Evolutionary conservation across 2,797 vertebrate species (phyloP), one percentile per base, ranked within the genome.

Genomic region (Microctenopoma lineatum): DNA sequence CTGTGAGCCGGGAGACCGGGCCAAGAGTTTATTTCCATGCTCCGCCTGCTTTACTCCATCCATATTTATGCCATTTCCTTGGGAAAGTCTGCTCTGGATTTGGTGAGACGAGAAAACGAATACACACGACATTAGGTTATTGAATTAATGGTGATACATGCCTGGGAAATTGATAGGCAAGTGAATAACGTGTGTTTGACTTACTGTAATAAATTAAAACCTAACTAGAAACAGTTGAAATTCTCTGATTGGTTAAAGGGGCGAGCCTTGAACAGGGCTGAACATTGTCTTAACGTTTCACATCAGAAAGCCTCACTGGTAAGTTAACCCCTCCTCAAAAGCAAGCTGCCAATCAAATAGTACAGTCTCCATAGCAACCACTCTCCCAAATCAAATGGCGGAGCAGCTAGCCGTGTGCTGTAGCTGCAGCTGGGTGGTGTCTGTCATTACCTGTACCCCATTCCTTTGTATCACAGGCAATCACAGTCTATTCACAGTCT

Each of bases 401-500:
- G 59, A 52, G 71, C 53, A 60, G 72, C 70, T 59, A 56, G 69
- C 66, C 12, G 52, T 34, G 36, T 12, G 9, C 3, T 27, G 75
- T 36, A 26, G 70, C 77, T 58, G 78, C 80, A 80, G 77, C 80
- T 60, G 87, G 88, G 83, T 85, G 85, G 79, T 61, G 83, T 78
- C 79, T 84, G 70, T 84, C 79, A 89, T 89, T 90, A 86, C 86
- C 83, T 85, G 86, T 51, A 48, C 59, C 71, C 63, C 29, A 38
- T 63, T 73, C 57, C 60, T 90, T 89, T 90, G 80, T 89, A 66
- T 71, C 53, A 13, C 75, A 26, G 68, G 79, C 79, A 91, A 91
- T 92, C 90, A 90, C 62, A 36, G 67, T 50, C 89, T 83, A 86
- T 92, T 92, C 88, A 88, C 81, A 56, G 77, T 13, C 69, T 25